A percentile compares a stretch with the other conserved stretches of the same genome.
Evolutionary conservation across 1,140 invertebrate species (phyloP).

Genomic region (Potamilus streckersoni): DNA sequence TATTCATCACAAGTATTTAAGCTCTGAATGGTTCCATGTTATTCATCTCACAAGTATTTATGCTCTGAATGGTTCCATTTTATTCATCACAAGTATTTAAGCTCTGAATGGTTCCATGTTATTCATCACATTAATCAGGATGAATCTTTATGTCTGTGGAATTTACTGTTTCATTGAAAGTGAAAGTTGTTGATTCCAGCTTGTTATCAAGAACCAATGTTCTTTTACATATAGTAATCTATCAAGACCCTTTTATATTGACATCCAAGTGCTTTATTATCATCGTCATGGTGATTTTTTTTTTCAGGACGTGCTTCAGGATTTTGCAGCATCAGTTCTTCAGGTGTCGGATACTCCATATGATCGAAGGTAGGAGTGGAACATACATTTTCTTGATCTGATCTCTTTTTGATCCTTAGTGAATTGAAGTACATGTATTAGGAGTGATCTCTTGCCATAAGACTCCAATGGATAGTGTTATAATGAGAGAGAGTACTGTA

Average conservation of each 20-base stretch:
- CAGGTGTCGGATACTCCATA: slow-evolving; percentile 71
- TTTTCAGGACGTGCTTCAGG: slow-evolving; percentile 67
- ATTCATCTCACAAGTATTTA: too few relatives aligned
- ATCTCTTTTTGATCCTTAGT: background rate
- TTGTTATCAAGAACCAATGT: background rate
- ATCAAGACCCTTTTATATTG: too few relatives aligned
- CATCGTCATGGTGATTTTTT: slow-evolving; percentile 6
- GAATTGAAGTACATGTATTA: background rate
- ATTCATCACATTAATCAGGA: background rate
- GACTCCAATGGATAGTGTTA: too few relatives aligned
- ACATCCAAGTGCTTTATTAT: background rate
- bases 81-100: too few relatives aligned
- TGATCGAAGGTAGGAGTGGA: slow-evolving; percentile 55
- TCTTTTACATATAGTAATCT: background rate
- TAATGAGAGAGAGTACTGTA: too few relatives aligned
- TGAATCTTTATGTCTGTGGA: background rate
- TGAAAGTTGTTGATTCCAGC: background rate
- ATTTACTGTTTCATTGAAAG: background rate
- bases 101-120: too few relatives aligned
- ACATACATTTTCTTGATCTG: background rate
- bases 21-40: too few relatives aligned
- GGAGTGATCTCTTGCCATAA: too few relatives aligned
- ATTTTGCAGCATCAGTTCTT: slow-evolving; percentile 69
- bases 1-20: too few relatives aligned
- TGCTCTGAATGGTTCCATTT: too few relatives aligned